Base-by-base conservation (phyloP, 1,140 invertebrate species). In the Acromyrmex heyeri region DNA sequence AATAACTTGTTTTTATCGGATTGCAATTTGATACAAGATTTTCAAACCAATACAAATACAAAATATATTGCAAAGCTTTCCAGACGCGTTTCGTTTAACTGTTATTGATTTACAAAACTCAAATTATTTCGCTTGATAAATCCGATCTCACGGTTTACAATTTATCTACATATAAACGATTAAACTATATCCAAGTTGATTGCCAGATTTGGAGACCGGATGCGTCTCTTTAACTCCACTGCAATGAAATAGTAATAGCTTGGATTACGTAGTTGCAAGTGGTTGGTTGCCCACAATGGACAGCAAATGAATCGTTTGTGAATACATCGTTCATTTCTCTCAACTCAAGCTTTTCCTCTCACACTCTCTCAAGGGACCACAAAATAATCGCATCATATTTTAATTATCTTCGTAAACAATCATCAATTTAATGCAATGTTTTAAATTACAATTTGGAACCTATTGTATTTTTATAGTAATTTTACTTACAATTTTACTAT, bases 111-210 rank as follows among this genome's bases (percentile, higher is more conserved):
- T 61, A 24, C 34, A 73, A 77, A 89, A 86, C 50, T 72, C 59
- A 67, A 90, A 87, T 79, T 73, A 89, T 86, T 57, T 64, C 50
- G 30, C 44, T 59, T 59, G 72, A 82, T 65, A 38, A 75, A 87
- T 82, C 55, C 81, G 59, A 88, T 69, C 34, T 79, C 78, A 75
- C 62, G 65, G 83, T 88, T 90, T 86, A 88, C 76, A 72, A 85
- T 90, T 90, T 88, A 79, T 88, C 89, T 78, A 83, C 59, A 61
- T 67, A 44, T 82, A 88, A 86, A 55, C 75, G 86, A 88, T 88
- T 88, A 88, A 86, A 87, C 88, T 76, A 24, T 44, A 55, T 24
- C 27, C 59, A 18, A 57, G 65, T 67, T 67, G 73, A 87, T 73
- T 89, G 69, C 59, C 64, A 67, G 38, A 50, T 81, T 57, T 73